Conservation (phyloP, 2,888 invertebrate species). For the Lymantria dispar region DNA sequence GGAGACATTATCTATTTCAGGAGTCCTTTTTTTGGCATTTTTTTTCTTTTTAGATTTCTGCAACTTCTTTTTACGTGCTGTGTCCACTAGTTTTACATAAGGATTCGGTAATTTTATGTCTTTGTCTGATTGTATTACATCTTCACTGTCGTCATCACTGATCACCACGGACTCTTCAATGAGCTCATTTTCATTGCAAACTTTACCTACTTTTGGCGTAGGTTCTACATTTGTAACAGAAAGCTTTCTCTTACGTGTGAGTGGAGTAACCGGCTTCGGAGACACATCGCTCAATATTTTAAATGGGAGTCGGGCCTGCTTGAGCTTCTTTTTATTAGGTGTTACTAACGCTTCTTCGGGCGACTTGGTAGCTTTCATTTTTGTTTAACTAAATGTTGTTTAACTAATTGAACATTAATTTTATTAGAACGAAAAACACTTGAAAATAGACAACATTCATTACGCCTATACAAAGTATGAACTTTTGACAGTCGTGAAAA, state of each 20-base stretch:
- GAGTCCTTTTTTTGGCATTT: conserved; percentile 26
- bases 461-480: conserved; percentile 34
- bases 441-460: neutral
- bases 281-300: conserved; percentile 75
- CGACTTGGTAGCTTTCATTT: conserved; percentile 67
- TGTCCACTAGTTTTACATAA: conserved; percentile 67
- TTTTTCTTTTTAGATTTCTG: conserved; percentile 59
- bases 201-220: conserved; percentile 63
- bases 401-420: neutral
- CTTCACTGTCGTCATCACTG: conserved; percentile 68
- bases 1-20: conserved; percentile 23
- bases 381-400: neutral
- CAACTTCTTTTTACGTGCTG: conserved; percentile 66
- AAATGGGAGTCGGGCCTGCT: conserved; percentile 84
- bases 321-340: conserved; percentile 81
- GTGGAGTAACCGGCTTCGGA: conserved; percentile 52
- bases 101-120: conserved; percentile 57
- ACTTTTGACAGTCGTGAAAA: conserved; percentile 57
- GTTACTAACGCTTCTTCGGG: conserved; percentile 62
- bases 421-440: neutral
- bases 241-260: conserved; percentile 70
- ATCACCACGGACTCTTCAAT: conserved; percentile 55
- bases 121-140: conserved; percentile 31
- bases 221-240: conserved; percentile 59
- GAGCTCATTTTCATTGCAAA: conserved; percentile 62